Conservation (phyloP, 2,113 vertebrate genomes). For the Ailuropoda melanoleuca region DNA sequence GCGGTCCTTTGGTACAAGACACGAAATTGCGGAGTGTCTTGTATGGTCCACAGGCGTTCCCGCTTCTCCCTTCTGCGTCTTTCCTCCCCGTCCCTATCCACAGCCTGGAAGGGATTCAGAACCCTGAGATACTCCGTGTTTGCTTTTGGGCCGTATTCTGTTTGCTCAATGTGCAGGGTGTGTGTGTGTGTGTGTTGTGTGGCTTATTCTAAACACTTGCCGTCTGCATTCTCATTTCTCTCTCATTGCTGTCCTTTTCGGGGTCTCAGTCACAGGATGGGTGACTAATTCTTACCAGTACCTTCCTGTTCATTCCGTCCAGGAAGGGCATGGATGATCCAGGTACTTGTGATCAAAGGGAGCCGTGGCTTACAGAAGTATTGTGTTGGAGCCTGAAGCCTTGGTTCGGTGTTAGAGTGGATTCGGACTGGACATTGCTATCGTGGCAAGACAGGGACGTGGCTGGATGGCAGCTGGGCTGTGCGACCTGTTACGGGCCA, state of each 20-base stretch:
- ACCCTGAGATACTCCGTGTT: accelerated
- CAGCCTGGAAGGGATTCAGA: background rate
- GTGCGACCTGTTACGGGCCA: accelerated
- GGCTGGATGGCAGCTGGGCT: accelerated
- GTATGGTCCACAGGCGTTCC: accelerated
- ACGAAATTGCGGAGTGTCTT: too few species aligned
- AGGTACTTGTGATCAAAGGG: accelerated
- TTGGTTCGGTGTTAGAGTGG: accelerated
- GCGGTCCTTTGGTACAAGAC: background rate
- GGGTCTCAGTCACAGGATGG: background rate
- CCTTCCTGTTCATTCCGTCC: background rate
- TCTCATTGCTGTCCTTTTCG: background rate
- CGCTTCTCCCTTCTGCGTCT: background rate
- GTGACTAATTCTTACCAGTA: background rate
- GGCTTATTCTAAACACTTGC: background rate
- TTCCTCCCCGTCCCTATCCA: background rate
- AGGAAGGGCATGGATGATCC: background rate
- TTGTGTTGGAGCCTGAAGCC: background rate
- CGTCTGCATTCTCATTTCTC: background rate
- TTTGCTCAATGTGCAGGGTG: background rate
- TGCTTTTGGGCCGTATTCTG: background rate
- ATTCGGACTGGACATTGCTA: accelerated
- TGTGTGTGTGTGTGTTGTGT: accelerated
- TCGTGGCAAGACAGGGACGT: background rate
- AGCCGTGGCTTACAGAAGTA: accelerated